Percentiles rank a stretch among this genome's conserved stretches.
Conservation (phyloP, 2,113 vertebrate species). For the Tupaia tana region DNA sequence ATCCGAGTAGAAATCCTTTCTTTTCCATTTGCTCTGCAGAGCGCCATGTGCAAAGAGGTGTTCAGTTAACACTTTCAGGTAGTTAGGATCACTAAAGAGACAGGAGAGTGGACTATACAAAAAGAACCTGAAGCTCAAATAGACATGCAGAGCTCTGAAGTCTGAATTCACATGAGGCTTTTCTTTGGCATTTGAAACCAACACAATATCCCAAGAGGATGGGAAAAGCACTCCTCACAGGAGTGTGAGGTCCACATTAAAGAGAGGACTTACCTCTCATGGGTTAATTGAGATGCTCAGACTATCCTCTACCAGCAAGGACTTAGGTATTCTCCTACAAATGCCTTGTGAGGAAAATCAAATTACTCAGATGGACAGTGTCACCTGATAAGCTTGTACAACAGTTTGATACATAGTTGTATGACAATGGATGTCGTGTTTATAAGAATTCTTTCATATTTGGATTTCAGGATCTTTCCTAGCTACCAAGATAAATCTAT, state of each 20-base stretch:
- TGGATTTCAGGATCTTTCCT: conserved; percentile 5
- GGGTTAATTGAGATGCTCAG: not conserved
- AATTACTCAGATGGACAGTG: not conserved
- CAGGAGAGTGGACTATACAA: not conserved
- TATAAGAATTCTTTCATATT: not conserved
- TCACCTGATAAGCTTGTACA: not conserved
- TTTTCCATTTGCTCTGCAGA: conserved; percentile 30
- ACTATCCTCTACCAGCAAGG: not conserved
- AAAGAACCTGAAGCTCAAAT: not conserved
- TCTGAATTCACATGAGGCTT: not conserved
- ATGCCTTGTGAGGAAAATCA: not conserved
- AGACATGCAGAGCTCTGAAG: conserved; percentile 10
- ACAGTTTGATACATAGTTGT: not conserved
- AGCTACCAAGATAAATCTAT: not conserved
- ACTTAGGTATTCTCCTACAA: not conserved
- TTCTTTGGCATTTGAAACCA: conserved; percentile 22
- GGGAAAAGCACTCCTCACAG: not conserved
- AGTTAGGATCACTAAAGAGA: not conserved
- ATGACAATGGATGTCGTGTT: not conserved
- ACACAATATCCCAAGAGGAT: not conserved
- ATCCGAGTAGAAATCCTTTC: conserved; percentile 17
- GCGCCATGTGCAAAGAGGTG: not conserved
- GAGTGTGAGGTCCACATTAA: not conserved
- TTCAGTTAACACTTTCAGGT: not conserved
- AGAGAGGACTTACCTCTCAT: not conserved